Evolutionary conservation across 2,113 vertebrate genomes (phyloP).

Genomic region (Okapia johnstoni): DNA sequence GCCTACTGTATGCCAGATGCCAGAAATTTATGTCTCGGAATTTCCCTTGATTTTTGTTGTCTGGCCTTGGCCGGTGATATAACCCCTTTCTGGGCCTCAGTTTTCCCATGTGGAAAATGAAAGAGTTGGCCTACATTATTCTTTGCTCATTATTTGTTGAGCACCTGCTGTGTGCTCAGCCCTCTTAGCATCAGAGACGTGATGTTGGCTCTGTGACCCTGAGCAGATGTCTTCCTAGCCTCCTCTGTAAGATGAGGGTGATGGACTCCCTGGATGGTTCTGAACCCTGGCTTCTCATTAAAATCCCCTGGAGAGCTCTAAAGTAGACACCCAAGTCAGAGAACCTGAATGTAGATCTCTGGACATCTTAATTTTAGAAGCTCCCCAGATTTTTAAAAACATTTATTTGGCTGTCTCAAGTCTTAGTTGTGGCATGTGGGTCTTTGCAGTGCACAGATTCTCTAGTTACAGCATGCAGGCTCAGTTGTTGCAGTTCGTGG

Average conservation of each 20-base stretch:
- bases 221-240: background rate
- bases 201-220: background rate
- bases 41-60: background rate
- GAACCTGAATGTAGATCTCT: background rate
- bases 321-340: background rate
- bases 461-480: background rate
- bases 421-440: background rate
- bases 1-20: slow-evolving; percentile 36
- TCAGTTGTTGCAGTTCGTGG: background rate
- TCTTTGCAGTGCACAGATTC: background rate
- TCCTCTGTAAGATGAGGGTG: background rate
- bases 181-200: background rate
- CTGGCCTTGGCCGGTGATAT: background rate
- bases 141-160: background rate
- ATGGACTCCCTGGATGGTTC: background rate
- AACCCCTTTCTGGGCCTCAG: background rate
- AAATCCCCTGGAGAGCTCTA: background rate
- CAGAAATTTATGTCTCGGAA: background rate
- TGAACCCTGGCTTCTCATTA: background rate
- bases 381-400: background rate
- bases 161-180: background rate
- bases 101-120: background rate
- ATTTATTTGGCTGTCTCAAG: background rate
- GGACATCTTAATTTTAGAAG: background rate
- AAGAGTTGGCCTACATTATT: background rate